A percentile compares a stretch with the other conserved stretches of the same genome.
Conservation (phyloP, 2,113 vertebrate genomes). For the Esox niger region DNA sequence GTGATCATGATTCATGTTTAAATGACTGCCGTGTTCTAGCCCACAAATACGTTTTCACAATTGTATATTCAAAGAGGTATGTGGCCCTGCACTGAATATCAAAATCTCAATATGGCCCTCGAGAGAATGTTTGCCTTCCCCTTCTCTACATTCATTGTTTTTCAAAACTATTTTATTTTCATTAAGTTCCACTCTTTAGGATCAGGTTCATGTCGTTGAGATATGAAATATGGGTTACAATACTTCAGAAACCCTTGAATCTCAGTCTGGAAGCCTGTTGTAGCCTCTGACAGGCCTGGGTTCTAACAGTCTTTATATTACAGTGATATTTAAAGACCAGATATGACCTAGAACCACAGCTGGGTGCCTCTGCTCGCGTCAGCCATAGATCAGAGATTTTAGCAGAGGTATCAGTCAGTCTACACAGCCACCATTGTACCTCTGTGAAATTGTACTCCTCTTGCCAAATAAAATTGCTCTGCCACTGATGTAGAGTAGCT, state of each 20-base stretch:
- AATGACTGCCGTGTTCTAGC: too few relatives aligned
- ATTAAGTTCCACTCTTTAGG: conserved; percentile 51
- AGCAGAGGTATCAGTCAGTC: conserved; percentile 38
- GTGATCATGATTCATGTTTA: too few relatives aligned
- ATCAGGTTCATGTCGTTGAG: conserved; percentile 31
- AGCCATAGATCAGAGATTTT: conserved; percentile 23
- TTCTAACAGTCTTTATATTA: too few relatives aligned
- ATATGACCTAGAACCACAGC: not conserved
- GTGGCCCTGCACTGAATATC: too few relatives aligned
- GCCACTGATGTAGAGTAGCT: conserved; percentile 43
- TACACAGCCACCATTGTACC: conserved; percentile 64
- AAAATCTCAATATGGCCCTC: too few relatives aligned
- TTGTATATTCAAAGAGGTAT: too few relatives aligned
- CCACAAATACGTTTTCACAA: too few relatives aligned
- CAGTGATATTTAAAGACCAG: not conserved
- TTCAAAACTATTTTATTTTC: conserved; percentile 48
- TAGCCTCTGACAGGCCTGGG: not conserved
- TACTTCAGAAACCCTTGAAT: conserved; percentile 57
- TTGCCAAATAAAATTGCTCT: conserved; percentile 31
- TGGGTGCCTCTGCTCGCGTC: conserved; percentile 22
- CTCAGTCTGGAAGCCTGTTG: conserved; percentile 24
- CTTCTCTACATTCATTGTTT: conserved; percentile 30
- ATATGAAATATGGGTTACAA: conserved; percentile 54
- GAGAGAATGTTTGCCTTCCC: not conserved
- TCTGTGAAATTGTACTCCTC: conserved; percentile 53